Percentiles rank a stretch among this genome's conserved stretches.
Conservation (phyloP, 2,888 invertebrate species). For the Spodoptera exigua region DNA sequence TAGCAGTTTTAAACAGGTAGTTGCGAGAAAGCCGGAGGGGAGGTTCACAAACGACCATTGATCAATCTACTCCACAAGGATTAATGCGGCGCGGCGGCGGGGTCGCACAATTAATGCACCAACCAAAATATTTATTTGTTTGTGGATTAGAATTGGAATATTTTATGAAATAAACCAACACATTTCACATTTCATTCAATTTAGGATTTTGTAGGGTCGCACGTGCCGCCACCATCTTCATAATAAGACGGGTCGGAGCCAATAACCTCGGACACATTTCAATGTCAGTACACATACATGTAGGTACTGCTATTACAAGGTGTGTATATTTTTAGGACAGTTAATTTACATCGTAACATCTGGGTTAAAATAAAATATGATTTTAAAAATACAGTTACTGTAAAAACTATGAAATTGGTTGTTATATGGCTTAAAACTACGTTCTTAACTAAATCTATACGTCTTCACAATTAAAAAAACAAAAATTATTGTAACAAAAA, state of each 20-base stretch:
- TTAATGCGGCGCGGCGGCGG: slow-evolving; percentile 7
- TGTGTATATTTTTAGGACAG: slow-evolving; percentile 9
- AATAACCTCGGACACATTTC: slow-evolving; percentile 33
- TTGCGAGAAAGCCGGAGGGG: slow-evolving; percentile 5
- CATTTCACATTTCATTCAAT: slow-evolving; percentile 21
- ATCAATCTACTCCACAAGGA: slow-evolving; percentile 22
- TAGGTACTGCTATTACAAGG: slow-evolving; percentile 11
- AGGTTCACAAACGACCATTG: slow-evolving; percentile 17
- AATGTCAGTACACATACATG: slow-evolving; percentile 23
- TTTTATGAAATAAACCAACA: slow-evolving; percentile 5
- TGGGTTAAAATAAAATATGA: background rate
- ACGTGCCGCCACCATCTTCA: slow-evolving; percentile 18
- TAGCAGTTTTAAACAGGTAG: slow-evolving; percentile 9
- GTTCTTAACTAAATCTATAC: background rate
- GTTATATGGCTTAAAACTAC: background rate
- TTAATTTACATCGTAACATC: too few relatives aligned
- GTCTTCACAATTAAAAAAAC: slow-evolving; percentile 9
- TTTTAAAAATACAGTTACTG: background rate
- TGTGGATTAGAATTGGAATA: slow-evolving; percentile 19
- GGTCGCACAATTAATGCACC: slow-evolving; percentile 18
- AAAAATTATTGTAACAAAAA: background rate
- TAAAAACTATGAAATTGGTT: background rate
- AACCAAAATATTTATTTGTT: slow-evolving; percentile 15
- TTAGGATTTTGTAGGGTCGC: slow-evolving; percentile 18
- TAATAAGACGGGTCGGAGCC: slow-evolving; percentile 25